These are phyloP conservation scores for Ooceraea biroi DNA, from an alignment of 1,140 invertebrate genomes.

Conservation along the genomic window DNA sequence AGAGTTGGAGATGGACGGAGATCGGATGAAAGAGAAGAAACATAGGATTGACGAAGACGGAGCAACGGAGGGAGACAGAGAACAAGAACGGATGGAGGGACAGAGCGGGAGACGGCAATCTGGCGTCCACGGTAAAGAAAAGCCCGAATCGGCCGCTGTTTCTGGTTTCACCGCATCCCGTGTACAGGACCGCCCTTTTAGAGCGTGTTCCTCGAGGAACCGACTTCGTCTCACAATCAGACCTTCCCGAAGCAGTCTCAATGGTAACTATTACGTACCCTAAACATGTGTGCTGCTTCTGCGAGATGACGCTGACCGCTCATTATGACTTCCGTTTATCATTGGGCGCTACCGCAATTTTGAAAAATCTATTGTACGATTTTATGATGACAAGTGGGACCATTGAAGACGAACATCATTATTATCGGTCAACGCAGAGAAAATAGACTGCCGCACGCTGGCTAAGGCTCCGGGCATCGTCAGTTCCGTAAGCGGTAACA, in stretches of 20 bases:
- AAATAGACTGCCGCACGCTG: background rate
- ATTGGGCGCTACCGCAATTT: slow-evolving; percentile 40
- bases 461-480: slow-evolving; percentile 44
- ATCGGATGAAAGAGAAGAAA: background rate
- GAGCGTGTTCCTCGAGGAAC: slow-evolving; percentile 45
- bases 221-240: slow-evolving; percentile 75
- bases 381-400: background rate
- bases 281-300: slow-evolving; percentile 61
- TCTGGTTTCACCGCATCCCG: slow-evolving; percentile 71
- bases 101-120: background rate
- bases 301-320: slow-evolving; percentile 70
- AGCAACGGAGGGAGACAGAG: background rate
- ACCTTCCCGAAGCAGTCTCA: slow-evolving; percentile 68
- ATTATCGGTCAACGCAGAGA: background rate
- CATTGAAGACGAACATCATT: background rate
- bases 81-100: background rate
- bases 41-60: background rate
- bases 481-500: slow-evolving; percentile 44
- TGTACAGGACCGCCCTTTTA: slow-evolving; percentile 68
- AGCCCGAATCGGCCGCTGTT: slow-evolving; percentile 64
- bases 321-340: slow-evolving; percentile 51
- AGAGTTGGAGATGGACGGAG: background rate
- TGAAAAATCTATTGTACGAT: background rate
- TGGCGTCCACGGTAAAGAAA: slow-evolving; percentile 65
- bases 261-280: slow-evolving; percentile 65